phyloP scores from a whole-genome alignment of 2,113 vertebrate species.

The Sinocyclocheilus anshuiensis region DNA sequence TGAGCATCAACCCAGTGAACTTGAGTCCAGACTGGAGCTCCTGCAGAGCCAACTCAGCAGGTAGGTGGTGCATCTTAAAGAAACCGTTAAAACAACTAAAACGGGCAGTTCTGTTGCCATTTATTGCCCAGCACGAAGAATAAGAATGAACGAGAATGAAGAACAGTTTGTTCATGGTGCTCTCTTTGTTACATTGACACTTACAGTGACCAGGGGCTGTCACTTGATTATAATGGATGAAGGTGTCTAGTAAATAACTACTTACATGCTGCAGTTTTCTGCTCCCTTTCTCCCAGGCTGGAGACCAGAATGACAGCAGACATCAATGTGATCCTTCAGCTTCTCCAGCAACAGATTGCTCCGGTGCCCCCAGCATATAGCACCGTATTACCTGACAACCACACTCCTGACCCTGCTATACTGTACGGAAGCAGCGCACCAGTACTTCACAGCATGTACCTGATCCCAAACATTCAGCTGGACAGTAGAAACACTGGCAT shows the following conservation, averaged over 20 bases:
- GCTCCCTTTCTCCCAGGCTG: conserved; percentile 73
- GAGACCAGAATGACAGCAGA: conserved; percentile 92
- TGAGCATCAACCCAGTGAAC: conserved; percentile 74
- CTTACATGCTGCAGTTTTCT: background rate
- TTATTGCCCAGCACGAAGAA: background rate
- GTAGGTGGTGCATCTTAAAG: conserved; percentile 64
- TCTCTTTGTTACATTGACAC: background rate
- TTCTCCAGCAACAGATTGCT: conserved; percentile 87
- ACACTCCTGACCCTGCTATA: conserved; percentile 67
- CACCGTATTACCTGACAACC: conserved; percentile 75
- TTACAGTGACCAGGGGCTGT: background rate
- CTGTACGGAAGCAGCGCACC: conserved; percentile 74
- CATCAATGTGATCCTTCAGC: conserved; percentile 89
- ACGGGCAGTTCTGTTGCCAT: background rate
- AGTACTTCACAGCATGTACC: conserved; percentile 68
- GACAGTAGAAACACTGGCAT: conserved; percentile 57
- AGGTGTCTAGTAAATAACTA: background rate
- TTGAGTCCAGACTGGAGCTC: conserved; percentile 86
- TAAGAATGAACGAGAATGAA: too few species aligned
- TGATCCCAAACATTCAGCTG: conserved; percentile 59
- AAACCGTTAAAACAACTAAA: background rate
- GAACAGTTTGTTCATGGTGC: background rate
- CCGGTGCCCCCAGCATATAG: conserved; percentile 85
- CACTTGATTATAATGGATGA: background rate
- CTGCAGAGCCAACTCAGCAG: conserved; percentile 93